Evolutionary conservation across 2,888 invertebrate species (phyloP).

Genomic region (Cynaeus angustus): DNA sequence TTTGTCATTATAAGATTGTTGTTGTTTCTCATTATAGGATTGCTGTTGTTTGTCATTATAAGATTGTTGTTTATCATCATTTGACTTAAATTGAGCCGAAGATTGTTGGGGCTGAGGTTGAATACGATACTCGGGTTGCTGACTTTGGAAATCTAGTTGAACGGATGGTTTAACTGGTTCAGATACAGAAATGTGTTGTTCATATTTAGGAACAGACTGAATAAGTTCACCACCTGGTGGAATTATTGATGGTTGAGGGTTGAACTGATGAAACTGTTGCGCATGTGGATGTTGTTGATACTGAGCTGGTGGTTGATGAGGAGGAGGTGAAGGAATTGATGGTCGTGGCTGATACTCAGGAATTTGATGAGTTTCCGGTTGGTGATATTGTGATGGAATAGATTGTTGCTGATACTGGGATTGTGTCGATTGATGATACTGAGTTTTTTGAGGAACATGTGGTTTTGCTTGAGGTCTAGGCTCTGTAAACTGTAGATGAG

Average conservation of each 20-base stretch:
- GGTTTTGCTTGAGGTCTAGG: no score
- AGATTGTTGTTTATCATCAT: conserved; percentile 50
- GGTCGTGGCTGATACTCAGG: conserved; percentile 52
- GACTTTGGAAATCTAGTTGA: conserved; percentile 48
- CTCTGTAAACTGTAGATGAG: conserved; percentile 45
- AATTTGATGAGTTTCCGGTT: conserved; percentile 48
- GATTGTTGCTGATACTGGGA: conserved; percentile 55
- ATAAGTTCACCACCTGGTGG: conserved; percentile 83
- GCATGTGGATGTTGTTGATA: conserved; percentile 60
- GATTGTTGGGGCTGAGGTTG: conserved; percentile 52
- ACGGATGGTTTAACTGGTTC: conserved; percentile 56
- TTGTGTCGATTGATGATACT: background rate
- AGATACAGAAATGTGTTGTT: conserved; percentile 83
- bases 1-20: background rate
- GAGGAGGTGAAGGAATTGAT: conserved; percentile 56
- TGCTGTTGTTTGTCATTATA: conserved; percentile 48
- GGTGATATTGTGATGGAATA: conserved; percentile 54
- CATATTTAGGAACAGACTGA: conserved; percentile 84
- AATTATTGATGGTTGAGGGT: conserved; percentile 67
- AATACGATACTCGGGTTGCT: background rate
- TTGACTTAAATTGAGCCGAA: no score
- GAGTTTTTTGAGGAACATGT: conserved; percentile 35
- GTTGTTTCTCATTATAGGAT: conserved; percentile 37
- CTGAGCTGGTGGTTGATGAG: conserved; percentile 58
- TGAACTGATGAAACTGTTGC: conserved; percentile 46